phyloP scores from a whole-genome alignment of 2,113 vertebrate species.

The Hippocampus guttulatus region DNA sequence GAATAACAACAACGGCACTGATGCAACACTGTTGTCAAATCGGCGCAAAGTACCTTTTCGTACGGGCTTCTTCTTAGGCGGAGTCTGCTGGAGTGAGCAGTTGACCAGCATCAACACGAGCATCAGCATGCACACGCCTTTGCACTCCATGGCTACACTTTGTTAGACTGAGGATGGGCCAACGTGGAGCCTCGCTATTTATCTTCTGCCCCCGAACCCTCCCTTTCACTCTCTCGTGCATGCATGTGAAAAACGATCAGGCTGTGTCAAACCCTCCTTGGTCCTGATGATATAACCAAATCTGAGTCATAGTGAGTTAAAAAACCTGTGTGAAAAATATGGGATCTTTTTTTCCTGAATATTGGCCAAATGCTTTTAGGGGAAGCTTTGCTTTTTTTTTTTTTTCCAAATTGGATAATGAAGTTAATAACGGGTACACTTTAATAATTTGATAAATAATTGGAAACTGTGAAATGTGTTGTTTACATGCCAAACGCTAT shows the following conservation, averaged over 20 bases:
- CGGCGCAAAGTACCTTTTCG: conserved; percentile 81
- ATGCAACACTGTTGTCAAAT: not conserved
- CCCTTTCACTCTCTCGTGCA: not conserved
- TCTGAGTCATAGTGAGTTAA: not conserved
- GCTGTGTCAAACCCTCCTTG: not conserved
- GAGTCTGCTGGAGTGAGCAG: conserved; percentile 61
- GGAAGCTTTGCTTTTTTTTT: not conserved
- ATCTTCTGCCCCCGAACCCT: conserved; percentile 20
- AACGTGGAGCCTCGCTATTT: conserved; percentile 41
- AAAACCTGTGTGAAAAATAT: not conserved
- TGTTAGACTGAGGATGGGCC: conserved; percentile 35
- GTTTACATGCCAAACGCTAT: not conserved
- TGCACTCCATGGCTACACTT: conserved; percentile 72
- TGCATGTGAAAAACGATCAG: conserved; percentile 8
- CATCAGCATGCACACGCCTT: conserved; percentile 71
- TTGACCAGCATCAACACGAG: conserved; percentile 68
- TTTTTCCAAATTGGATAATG: not conserved
- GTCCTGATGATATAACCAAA: conserved; percentile 24
- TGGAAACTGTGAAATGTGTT: not conserved
- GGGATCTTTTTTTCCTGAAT: conserved; percentile 9
- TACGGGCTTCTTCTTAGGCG: conserved; percentile 48
- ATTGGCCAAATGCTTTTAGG: not conserved
- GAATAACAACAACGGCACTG: no score
- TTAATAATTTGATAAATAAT: not conserved
- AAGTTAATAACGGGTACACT: not conserved